Evolutionary conservation across 30 jellyfish, hydroid and myxozoan species (phyloP).

Genomic region (Pelagia noctiluca): DNA sequence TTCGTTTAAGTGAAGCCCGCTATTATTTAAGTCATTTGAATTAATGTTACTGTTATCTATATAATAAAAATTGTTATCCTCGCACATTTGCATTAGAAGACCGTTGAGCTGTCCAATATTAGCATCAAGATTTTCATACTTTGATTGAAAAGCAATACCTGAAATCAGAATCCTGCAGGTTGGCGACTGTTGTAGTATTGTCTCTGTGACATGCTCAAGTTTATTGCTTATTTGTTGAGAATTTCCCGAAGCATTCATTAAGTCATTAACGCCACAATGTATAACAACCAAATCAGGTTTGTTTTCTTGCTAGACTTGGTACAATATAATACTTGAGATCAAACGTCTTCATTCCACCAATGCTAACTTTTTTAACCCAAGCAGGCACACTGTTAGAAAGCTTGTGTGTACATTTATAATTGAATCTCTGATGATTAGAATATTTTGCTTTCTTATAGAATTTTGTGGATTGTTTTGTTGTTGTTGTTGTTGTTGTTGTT

Average conservation of each 20-base stretch:
- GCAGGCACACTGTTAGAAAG: too few relatives aligned
- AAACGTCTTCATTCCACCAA: too few relatives aligned
- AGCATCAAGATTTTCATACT: background rate
- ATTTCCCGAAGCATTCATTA: background rate
- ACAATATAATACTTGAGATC: too few relatives aligned
- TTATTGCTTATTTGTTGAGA: background rate
- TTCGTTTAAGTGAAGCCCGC: background rate
- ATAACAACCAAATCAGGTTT: background rate
- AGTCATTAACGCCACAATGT: background rate
- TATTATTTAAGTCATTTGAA: background rate
- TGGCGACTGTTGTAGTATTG: background rate
- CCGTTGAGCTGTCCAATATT: background rate
- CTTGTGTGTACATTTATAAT: too few relatives aligned
- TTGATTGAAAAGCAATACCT: constrained; percentile 1
- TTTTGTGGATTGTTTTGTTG: too few relatives aligned
- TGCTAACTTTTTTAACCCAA: too few relatives aligned
- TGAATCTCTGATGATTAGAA: too few relatives aligned
- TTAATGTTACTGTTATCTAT: constrained; percentile 10
- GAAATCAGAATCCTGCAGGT: background rate
- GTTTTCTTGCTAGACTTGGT: too few relatives aligned
- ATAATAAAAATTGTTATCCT: background rate
- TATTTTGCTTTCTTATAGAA: too few relatives aligned
- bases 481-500: too few relatives aligned
- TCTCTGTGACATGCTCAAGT: background rate
- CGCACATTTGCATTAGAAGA: background rate